Base-by-base conservation (phyloP, 2,888 invertebrate species). In the Perdita meconis region DNA sequence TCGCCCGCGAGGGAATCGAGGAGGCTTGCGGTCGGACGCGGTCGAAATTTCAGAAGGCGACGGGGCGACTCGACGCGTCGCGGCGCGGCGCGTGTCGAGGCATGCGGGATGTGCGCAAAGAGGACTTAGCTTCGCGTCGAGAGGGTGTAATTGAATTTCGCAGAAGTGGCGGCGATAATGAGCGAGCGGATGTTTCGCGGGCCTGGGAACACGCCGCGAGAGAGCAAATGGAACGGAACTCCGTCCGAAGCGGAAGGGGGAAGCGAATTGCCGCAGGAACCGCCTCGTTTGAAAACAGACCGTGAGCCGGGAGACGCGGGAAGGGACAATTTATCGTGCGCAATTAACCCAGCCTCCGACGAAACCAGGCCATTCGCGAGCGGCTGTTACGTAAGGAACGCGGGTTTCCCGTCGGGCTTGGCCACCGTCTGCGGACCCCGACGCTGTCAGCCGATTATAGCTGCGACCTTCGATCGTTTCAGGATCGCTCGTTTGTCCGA, bases 251-350 rank as follows among this genome's bases (percentile, higher is more conserved):
- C 60, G 69, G 10, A 19, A 19, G 55, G 57, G 61, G 69, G 61
- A n/a, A n/a, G n/a, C n/a, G n/a, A 42, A 72, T 64, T 72, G 70
- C 81, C 77, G 68, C 63, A 70, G 75, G 78, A 73, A 78, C 77
- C 80, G 72, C 71, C 78, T 83, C 78, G 84, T 80, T 86, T 77
- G 76, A 75, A 78, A 72, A 74, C 74, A 60, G 73, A 42, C n/a
- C n/a, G 42, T 53, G 50, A 63, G 47, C 61, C 47, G 53, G 65
- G 55, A n/a, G 73, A 68, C 76, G 78, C 74, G 66, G 86, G 87
- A 87, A 88, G 84, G 81, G 87, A 84, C 86, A 86, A 89, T 88
- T 88, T 87, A 88, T 87, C 85, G 84, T 74, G 82, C 50, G 85
- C 88, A 88, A 87, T 88, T 88, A 89, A 86, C 80, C 79, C 81